Base-by-base conservation (phyloP, 2,888 invertebrate species). In the Nymphalis polychloros region DNA sequence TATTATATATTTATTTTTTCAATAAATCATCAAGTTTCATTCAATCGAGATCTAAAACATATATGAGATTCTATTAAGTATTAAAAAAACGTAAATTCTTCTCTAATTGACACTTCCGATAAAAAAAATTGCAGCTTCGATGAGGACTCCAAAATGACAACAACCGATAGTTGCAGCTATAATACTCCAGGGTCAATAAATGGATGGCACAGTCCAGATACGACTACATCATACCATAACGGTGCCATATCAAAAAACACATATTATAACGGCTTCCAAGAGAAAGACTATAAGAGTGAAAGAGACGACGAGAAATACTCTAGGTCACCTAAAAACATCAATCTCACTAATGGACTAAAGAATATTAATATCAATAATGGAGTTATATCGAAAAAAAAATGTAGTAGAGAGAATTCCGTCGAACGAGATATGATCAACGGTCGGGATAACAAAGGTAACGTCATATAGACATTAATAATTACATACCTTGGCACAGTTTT, bases 81-180 rank as follows among this genome's bases (percentile, higher is more conserved):
- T 13, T 41, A 41, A 13, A 4, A 41, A 35, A 35, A 8, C 1
- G 8, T 8, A 48, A 48, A 48, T 48, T 17, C 1, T 59, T 19
- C 31, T 19, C 41, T 59, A 48, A 23, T 27, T n/a, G 13, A 1
- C 7, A 16, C 7, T 20, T 47, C 17, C 16, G 17, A 41, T 52
- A 41, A n/a, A 19, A n/a, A 41, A 62, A 46, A 1, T 84, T 84
- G 41, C 77, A 93, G 93, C 72, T 91, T 87, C 70, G 93, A 93
- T 53, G 93, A 93, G 67, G 93, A 93, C 79, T 93, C 93, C 19
- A 94, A 94, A 81, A 90, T 92, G 91, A 93, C 94, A n/a, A 90
- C 93, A 31, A 93, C 94, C 67, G 94, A 94, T 75, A 94, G 93
- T 76, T 93, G 93, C 72, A 94, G 93, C 68, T 90, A 88, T 81